Conservation (phyloP, 2,113 vertebrate genomes). For the Ctenodactylus gundi region DNA sequence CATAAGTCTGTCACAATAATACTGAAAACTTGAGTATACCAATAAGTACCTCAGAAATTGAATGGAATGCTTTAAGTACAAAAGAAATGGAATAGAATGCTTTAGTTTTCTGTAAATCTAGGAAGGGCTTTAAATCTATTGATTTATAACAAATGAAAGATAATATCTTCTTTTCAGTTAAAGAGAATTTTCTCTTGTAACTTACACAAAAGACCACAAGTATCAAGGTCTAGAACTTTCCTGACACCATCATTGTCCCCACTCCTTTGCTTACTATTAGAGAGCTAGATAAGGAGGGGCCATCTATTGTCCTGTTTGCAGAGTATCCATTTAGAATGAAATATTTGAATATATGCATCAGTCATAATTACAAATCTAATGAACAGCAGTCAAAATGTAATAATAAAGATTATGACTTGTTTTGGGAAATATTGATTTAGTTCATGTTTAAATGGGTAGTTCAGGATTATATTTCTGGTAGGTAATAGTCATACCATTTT, state of each 20-base stretch:
- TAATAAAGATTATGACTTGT: slow-evolving; percentile 22
- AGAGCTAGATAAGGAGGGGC: background rate
- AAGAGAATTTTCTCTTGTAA: background rate
- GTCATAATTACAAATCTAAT: slow-evolving; percentile 20
- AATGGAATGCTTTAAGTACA: too few species aligned
- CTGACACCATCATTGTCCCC: background rate
- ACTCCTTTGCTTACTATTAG: background rate
- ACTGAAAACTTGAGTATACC: too few species aligned
- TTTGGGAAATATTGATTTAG: slow-evolving; percentile 48
- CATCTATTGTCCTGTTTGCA: background rate
- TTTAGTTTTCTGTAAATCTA: slow-evolving; percentile 2
- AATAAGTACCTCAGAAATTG: too few species aligned
- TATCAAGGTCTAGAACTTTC: background rate
- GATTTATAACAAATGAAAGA: background rate
- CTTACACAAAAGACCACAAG: background rate
- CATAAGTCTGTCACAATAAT: too few species aligned
- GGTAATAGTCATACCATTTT: background rate
- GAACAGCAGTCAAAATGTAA: slow-evolving; percentile 31
- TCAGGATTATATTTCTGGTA: slow-evolving; percentile 40
- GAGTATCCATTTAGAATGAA: slow-evolving; percentile 6
- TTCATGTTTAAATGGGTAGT: slow-evolving; percentile 10
- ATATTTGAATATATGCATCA: slow-evolving; percentile 33
- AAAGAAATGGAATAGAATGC: too few species aligned
- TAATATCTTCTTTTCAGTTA: background rate
- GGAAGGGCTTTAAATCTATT: background rate